phyloP scores from a whole-genome alignment of 1,140 invertebrate species.

The Lasioglossum albipes region DNA sequence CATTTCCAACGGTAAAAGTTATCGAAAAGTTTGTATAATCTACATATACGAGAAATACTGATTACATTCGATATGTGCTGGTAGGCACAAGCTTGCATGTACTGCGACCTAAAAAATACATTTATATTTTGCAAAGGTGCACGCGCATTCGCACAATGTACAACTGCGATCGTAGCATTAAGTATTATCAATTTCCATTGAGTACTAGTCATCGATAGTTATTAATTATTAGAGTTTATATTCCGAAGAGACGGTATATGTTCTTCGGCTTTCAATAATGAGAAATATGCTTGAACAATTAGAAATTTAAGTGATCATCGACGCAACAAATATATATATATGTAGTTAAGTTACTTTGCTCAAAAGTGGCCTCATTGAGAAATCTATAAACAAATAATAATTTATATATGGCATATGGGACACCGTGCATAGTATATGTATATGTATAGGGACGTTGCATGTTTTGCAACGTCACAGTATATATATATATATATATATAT shows the following conservation, averaged over 20 bases:
- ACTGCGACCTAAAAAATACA: slow-evolving; percentile 15
- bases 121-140: slow-evolving; percentile 41
- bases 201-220: not conserved
- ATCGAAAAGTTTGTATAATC: slow-evolving; percentile 12
- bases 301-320: slow-evolving; percentile 1
- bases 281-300: not conserved
- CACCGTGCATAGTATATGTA: not conserved
- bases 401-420: not conserved
- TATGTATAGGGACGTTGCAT: no score
- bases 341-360: slow-evolving; percentile 30
- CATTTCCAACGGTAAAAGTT: slow-evolving; percentile 18
- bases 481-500: not conserved
- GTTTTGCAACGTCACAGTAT: no score
- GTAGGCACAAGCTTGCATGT: slow-evolving; percentile 8
- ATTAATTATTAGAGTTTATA: slow-evolving; percentile 8
- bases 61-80: slow-evolving; percentile 16
- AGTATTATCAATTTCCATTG: not conserved
- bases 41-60: not conserved
- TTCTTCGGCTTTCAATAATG: not conserved
- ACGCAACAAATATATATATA: not conserved
- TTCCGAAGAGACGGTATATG: not conserved
- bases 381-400: slow-evolving; percentile 26
- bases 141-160: slow-evolving; percentile 18
- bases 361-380: slow-evolving; percentile 28
- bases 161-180: slow-evolving; percentile 12